Evolutionary conservation across 2,113 vertebrate species (phyloP).

Genomic region (Mormoops blainvillei): DNA sequence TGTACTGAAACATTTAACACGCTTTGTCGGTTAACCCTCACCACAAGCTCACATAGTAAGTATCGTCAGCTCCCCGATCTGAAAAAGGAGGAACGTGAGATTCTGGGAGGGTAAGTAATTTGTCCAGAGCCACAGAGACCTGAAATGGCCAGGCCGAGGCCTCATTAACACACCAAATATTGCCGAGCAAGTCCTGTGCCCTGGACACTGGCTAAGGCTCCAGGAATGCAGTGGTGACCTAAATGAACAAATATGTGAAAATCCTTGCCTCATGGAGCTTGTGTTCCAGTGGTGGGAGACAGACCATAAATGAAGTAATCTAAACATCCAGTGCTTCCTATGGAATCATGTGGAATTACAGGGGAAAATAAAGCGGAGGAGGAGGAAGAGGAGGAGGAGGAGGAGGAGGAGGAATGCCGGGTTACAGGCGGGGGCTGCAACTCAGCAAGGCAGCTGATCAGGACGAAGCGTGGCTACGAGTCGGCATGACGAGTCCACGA

Average conservation of each 20-base stretch:
- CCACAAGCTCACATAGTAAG: neutral
- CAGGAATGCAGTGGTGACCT: neutral
- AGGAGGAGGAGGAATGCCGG: neutral
- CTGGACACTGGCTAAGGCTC: neutral
- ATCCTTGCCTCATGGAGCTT: neutral
- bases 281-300: neutral
- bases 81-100: neutral
- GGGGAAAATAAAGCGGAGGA: neutral
- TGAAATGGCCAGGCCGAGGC: neutral
- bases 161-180: neutral
- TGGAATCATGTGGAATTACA: neutral
- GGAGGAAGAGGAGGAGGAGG: neutral
- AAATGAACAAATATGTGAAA: neutral
- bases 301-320: neutral
- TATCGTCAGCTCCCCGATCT: neutral
- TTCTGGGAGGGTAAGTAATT: neutral
- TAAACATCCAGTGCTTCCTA: neutral
- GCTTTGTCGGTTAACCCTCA: neutral
- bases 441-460: neutral
- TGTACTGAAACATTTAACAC: neutral
- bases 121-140: neutral
- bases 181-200: neutral
- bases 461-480: neutral
- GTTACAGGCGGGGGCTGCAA: neutral
- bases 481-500: neutral